Evolutionary conservation across 1,140 invertebrate genomes (phyloP), one percentile per base, ranked within the genome.

Genomic region (Drosophila serrata): DNA sequence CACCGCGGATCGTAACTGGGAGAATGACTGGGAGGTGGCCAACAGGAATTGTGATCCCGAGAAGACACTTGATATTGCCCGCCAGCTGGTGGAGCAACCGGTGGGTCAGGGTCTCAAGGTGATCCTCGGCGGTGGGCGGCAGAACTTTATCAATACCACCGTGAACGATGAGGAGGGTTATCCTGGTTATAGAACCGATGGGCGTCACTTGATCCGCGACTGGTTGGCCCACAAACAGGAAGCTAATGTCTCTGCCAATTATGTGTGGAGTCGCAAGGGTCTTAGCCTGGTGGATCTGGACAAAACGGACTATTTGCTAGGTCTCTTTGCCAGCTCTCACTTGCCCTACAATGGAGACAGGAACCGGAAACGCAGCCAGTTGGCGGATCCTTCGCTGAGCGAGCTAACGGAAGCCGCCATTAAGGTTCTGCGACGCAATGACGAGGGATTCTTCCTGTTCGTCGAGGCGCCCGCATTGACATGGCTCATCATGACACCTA

Each of bases 381-480:
- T 82, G 45, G 86, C 82, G 3, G 84, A 97, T 91, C 96, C 97
- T 0, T 96, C 96, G 3, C 93, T 99, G 0, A 95, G 95, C 0
- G 97, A 98, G 86, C 96, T 99, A 94, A 97, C 97, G 1, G 94
- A 95, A 69, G 95, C 95, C 13, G 97, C 98, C 2, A 95, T 99
- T 35, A 94, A 95, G 49, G 95, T 98, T 46, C 94, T 99, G 8
- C 94, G 94, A 27, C 96, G 96, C 75, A 97, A 97, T 92, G 93
- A 95, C 11, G 95, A 96, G 46, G 98, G 98, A 29, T 98, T 95
- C 92, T 97, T 98, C 88, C 93, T 98, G 12, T 96, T 98, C 82
- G 96, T 98, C 6, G 98, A 98, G 95, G 97, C 67, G 97, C 96
- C 4, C 94, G 96, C 80, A 98, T 98, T 64, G 97, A 98, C 82